A percentile compares a stretch with the other conserved stretches of the same genome.
phyloP scores from a whole-genome alignment of 2,797 vertebrate genomes.

The Netta rufina region DNA sequence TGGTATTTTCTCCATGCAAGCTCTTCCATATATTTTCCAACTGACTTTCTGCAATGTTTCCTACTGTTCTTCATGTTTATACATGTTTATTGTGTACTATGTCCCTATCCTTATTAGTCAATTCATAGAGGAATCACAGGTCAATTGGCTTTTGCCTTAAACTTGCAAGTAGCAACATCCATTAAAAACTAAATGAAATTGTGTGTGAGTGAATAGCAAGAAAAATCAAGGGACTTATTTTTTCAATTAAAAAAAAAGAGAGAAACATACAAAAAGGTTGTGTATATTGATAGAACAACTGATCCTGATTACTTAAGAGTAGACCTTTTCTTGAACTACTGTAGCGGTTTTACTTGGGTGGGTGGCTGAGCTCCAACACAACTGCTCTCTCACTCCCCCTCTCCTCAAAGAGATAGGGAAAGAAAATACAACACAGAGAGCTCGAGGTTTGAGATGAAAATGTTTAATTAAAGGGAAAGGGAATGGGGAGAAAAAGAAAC shows the following conservation, averaged over 20 bases:
- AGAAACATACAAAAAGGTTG: not conserved
- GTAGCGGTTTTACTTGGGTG: too few species aligned
- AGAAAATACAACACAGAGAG: too few species aligned
- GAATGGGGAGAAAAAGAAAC: too few species aligned
- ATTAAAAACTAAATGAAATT: not conserved
- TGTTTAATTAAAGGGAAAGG: too few species aligned
- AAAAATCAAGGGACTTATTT: not conserved
- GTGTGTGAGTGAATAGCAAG: not conserved
- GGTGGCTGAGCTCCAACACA: too few species aligned
- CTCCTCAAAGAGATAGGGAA: too few species aligned
- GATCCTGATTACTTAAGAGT: not conserved
- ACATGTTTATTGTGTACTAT: not conserved
- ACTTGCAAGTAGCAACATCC: not conserved
- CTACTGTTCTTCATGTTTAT: not conserved
- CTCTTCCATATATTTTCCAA: not conserved
- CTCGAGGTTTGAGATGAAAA: too few species aligned
- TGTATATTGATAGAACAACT: not conserved
- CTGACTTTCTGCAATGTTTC: not conserved
- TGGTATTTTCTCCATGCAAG: not conserved
- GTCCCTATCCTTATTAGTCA: not conserved
- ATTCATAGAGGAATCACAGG: constrained; percentile 9
- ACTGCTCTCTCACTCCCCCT: too few species aligned
- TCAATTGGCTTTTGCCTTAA: not conserved
- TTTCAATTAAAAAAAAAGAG: not conserved
- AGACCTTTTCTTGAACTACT: not conserved